phyloP scores from a whole-genome alignment of 1,140 invertebrate genomes.

The Drosophila azteca region DNA sequence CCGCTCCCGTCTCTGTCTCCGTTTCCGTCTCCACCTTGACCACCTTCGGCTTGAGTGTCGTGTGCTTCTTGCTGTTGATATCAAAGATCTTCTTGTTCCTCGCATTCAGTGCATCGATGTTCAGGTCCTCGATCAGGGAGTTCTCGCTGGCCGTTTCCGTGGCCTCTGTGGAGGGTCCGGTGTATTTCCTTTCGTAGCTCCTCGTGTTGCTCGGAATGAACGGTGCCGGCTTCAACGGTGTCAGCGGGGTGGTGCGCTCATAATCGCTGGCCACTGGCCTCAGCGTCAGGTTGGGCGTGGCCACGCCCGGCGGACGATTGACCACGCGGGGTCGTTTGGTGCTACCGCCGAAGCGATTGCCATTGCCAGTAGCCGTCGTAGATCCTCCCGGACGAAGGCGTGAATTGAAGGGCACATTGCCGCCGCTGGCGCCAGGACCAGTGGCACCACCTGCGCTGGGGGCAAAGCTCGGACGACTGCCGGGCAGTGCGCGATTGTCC shows the following conservation, averaged over 20 bases:
- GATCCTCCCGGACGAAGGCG: constrained; percentile 39
- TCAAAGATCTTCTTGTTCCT: constrained; percentile 85
- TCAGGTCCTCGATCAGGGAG: constrained; percentile 81
- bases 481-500: constrained; percentile 69
- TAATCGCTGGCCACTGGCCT: constrained; percentile 70
- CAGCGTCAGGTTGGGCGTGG: constrained; percentile 62
- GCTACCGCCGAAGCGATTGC: constrained; percentile 62
- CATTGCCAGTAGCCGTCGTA: background rate
- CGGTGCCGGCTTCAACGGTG: constrained; percentile 68
- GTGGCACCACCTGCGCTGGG: constrained; percentile 33
- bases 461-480: constrained; percentile 50
- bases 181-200: constrained; percentile 79
- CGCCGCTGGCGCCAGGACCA: background rate
- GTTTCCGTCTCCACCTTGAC: constrained; percentile 18
- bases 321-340: constrained; percentile 72
- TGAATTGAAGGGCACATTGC: constrained; percentile 67
- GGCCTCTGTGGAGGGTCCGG: constrained; percentile 69
- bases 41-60: constrained; percentile 75
- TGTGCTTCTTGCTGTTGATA: constrained; percentile 83
- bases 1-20: constrained; percentile 30
- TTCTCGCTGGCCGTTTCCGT: constrained; percentile 61
- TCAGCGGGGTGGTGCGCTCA: constrained; percentile 70
- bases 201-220: constrained; percentile 77
- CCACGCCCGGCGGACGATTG: constrained; percentile 69
- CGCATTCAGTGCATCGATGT: constrained; percentile 84